Percentiles rank a stretch among this genome's conserved stretches.
These are phyloP conservation scores for Boloria selene DNA, from an alignment of 2,888 invertebrate genomes.

Conservation along the genomic window DNA sequence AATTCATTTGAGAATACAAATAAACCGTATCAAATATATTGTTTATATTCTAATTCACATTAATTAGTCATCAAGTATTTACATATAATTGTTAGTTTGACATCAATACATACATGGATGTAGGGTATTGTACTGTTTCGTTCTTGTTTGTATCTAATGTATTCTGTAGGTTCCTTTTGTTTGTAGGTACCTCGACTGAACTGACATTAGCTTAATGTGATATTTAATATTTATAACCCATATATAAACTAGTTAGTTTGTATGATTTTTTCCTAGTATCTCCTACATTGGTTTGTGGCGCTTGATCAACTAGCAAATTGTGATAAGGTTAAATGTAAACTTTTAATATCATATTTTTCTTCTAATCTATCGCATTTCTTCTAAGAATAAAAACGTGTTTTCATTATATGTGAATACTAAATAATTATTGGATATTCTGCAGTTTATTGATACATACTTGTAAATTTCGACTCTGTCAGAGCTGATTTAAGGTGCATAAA, in stretches of 20 bases:
- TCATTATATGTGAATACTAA: conserved; percentile 7
- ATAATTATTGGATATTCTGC: conserved; percentile 13
- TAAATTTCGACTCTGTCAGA: conserved; percentile 28
- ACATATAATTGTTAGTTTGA: too few relatives aligned
- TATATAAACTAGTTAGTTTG: conserved; percentile 68
- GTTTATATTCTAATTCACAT: too few relatives aligned
- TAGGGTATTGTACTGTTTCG: conserved; percentile 8
- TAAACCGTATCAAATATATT: too few relatives aligned
- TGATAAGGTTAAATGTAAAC: background rate
- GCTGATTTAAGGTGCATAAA: conserved; percentile 31
- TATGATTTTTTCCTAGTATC: conserved; percentile 35
- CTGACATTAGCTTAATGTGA: conserved; percentile 80
- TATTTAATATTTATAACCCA: conserved; percentile 76
- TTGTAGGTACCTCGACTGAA: conserved; percentile 74
- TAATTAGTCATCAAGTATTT: too few relatives aligned
- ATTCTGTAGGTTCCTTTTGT: conserved; percentile 45
- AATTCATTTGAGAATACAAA: too few relatives aligned
- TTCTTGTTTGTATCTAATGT: conserved; percentile 30
- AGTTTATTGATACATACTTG: conserved; percentile 23
- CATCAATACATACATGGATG: background rate
- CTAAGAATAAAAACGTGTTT: background rate
- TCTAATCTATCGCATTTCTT: too few relatives aligned
- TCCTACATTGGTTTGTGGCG: conserved; percentile 34
- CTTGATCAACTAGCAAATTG: conserved; percentile 35
- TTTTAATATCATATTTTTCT: too few relatives aligned